Percentiles rank a stretch among this genome's conserved stretches.
These are phyloP conservation scores for Pangasius sanitwongsei DNA, from an alignment of 2,797 vertebrate genomes.

Conservation along the genomic window DNA sequence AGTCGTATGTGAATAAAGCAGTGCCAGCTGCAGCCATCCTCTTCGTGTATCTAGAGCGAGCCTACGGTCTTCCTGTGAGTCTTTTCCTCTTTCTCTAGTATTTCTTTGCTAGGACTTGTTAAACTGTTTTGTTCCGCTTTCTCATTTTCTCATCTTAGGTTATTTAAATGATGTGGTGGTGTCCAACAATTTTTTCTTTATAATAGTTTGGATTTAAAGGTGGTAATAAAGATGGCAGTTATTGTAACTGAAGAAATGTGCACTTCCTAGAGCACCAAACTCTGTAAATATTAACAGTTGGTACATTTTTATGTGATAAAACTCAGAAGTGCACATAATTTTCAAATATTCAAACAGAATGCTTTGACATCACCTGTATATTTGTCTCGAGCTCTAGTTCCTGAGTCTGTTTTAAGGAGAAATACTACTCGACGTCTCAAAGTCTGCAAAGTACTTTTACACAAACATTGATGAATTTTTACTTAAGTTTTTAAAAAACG, in stretches of 20 bases:
- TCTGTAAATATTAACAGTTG: neutral
- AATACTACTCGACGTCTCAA: neutral
- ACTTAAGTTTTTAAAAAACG: neutral
- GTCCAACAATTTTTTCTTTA: neutral
- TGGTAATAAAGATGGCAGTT: neutral
- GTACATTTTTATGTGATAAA: neutral
- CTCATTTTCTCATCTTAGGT: neutral
- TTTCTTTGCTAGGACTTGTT: neutral
- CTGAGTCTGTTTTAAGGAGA: neutral
- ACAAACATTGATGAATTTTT: too few species aligned
- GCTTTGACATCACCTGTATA: neutral
- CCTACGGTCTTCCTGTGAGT: constrained; percentile 83
- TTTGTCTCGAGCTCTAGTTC: neutral
- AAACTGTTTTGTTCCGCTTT: neutral
- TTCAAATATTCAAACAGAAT: neutral
- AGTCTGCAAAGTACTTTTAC: neutral
- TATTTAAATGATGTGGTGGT: neutral
- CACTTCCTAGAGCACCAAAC: neutral
- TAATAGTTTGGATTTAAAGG: neutral
- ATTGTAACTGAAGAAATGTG: neutral
- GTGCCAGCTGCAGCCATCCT: constrained; percentile 82
- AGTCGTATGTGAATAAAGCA: constrained; percentile 81
- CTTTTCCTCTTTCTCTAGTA: neutral
- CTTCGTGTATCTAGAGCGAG: constrained; percentile 88
- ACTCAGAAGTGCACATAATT: neutral